A percentile compares a stretch with the other conserved stretches of the same genome.
phyloP scores from a whole-genome alignment of 2,888 invertebrate genomes.

The Leucophora obtusa region DNA sequence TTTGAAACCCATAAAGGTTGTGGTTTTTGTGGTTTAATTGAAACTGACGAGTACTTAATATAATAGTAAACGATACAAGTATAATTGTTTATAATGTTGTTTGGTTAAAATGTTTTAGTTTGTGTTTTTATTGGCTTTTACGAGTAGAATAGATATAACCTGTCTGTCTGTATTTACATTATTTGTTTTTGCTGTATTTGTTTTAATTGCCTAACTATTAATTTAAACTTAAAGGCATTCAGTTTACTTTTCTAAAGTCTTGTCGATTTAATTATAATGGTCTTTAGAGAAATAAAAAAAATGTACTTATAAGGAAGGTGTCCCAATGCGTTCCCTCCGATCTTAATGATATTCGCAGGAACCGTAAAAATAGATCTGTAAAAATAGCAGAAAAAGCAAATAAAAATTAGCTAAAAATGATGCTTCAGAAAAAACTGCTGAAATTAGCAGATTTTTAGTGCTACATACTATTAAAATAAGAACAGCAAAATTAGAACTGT shows the following conservation, averaged over 20 bases:
- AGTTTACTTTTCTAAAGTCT: constrained; percentile 45
- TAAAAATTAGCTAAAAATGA: too few species aligned
- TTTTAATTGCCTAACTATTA: constrained; percentile 59
- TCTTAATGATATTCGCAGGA: too few species aligned
- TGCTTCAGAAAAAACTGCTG: too few species aligned
- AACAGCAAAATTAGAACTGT: too few species aligned
- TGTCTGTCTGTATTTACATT: too few species aligned
- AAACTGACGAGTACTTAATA: constrained; percentile 62
- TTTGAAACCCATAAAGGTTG: constrained; percentile 45
- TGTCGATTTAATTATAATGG: constrained; percentile 55
- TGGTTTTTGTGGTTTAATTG: constrained; percentile 58
- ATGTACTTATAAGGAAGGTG: too few species aligned
- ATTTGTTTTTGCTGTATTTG: constrained; percentile 35
- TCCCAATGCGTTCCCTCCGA: too few species aligned
- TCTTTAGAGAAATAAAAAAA: neutral
- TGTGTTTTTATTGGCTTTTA: neutral
- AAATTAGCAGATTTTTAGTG: too few species aligned
- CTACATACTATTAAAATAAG: too few species aligned
- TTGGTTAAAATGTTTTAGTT: constrained; percentile 21
- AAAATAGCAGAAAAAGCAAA: too few species aligned
- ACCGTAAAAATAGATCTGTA: too few species aligned
- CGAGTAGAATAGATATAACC: neutral
- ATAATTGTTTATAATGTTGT: constrained; percentile 53
- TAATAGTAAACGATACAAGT: constrained; percentile 41
- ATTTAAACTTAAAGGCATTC: constrained; percentile 55